Evolutionary conservation across 2,113 vertebrate genomes (phyloP).

Genomic region (Serinus canaria): DNA sequence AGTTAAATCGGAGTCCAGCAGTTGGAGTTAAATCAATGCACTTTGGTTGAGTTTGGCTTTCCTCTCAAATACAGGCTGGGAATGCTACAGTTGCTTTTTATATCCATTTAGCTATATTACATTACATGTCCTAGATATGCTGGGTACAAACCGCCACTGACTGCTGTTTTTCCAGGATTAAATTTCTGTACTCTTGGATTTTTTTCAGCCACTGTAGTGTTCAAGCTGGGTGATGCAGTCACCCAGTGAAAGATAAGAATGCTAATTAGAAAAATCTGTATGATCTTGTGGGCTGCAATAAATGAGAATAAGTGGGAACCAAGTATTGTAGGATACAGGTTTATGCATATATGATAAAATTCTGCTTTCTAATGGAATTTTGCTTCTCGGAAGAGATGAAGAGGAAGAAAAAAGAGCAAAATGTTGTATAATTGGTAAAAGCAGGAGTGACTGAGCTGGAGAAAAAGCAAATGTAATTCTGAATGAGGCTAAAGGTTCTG

Average conservation of each 20-base stretch:
- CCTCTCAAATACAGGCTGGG: background rate
- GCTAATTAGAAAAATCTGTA: background rate
- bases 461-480: background rate
- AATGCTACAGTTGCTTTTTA: background rate
- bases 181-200: background rate
- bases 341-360: background rate
- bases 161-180: background rate
- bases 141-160: background rate
- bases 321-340: background rate
- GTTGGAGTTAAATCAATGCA: background rate
- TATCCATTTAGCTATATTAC: background rate
- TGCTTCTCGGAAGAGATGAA: background rate
- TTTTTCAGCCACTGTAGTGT: background rate
- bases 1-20: background rate
- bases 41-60: background rate
- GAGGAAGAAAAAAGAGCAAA: background rate
- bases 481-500: background rate
- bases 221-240: background rate
- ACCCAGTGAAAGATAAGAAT: background rate
- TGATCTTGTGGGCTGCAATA: background rate
- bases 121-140: background rate
- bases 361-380: background rate
- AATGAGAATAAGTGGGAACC: background rate
- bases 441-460: background rate
- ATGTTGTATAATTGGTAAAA: background rate